Percentiles rank a stretch among this genome's conserved stretches.
These are phyloP conservation scores for Aplocera efformata DNA, from an alignment of 2,888 invertebrate species.

Conservation along the genomic window DNA sequence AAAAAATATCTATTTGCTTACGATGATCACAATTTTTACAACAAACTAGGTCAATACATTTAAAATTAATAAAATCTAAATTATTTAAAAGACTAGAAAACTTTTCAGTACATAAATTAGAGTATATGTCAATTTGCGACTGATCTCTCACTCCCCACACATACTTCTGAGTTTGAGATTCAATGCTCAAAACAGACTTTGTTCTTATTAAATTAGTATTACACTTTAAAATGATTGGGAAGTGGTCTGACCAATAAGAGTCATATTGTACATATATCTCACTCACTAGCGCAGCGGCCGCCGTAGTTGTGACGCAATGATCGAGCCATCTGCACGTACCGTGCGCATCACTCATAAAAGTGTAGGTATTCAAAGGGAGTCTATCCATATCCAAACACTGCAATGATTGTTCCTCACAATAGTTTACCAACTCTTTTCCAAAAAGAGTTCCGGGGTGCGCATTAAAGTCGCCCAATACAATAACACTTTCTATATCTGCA, in stretches of 20 bases:
- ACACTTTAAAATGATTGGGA: conserved; percentile 15
- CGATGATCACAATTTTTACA: too few species aligned
- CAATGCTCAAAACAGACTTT: too few species aligned
- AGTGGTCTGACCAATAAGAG: conserved; percentile 18
- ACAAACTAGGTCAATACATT: too few species aligned
- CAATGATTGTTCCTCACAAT: conserved; percentile 21
- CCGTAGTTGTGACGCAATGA: conserved; percentile 18
- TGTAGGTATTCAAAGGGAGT: conserved; percentile 16
- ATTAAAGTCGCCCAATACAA: conserved; percentile 25
- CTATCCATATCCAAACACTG: conserved; percentile 18
- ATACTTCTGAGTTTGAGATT: too few species aligned
- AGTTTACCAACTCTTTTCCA: conserved; percentile 13
- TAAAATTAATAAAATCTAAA: too few species aligned
- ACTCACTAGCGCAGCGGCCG: conserved; percentile 4
- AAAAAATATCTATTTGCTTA: background rate
- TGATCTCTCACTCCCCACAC: too few species aligned
- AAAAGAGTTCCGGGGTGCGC: conserved; percentile 26
- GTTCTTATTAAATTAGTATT: conserved; percentile 7
- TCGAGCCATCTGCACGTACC: conserved; percentile 24
- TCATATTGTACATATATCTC: conserved; percentile 8
- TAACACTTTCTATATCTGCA: conserved; percentile 9
- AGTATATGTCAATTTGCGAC: too few species aligned
- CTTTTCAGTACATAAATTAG: too few species aligned
- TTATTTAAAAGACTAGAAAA: too few species aligned
- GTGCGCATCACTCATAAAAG: too few species aligned